Evolutionary conservation across 2,113 vertebrate species (phyloP), one percentile per base, ranked within the genome.

Genomic region (Shinisaurus crocodilurus): DNA sequence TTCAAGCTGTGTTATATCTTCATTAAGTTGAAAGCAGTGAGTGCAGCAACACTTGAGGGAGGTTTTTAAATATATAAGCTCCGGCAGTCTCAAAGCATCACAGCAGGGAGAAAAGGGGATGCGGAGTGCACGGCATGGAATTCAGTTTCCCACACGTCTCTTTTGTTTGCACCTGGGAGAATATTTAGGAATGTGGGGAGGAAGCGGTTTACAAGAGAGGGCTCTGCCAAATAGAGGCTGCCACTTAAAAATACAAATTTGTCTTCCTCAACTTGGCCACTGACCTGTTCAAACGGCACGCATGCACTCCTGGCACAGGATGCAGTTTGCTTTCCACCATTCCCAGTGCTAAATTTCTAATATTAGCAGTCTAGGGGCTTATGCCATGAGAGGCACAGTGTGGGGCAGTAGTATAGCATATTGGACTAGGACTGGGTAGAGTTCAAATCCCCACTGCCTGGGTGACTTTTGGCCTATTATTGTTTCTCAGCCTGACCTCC

Each of bases 221-320:
- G 69, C 45, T 74, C 37, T 54, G 32, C 82, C 80, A 92, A 82
- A 29, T 50, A 25, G 43, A 29, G 79, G 75, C 57, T 87, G 40
- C 9, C 89, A 16, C 37, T 83, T 79, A 43, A 63, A 92, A 74
- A 40, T 83, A 43, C 88, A 89, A 85, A 87, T 90, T 15, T 57
- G 87, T 92, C 82, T 88, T 88, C 25, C 69, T 9, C 63, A 15
- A 0, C 34, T 12, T 83, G 88, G 83, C 57, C n/a, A 81, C 50
- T 89, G 83, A n/a, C 85, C 91, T 74, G 43, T 89, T 91, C n/a
- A 0, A 57, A 23, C 34, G 15, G 3, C 65, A 87, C 7, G 45
- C n/a, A n/a, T n/a, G n/a, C 88, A 85, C 27, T 94, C 43, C 82
- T 88, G 90, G 83, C 85, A 93, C 13, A 67, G 34, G 27, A 43